A percentile compares a stretch with the other conserved stretches of the same genome.
Conservation (phyloP, 2,888 invertebrate species). For the Andrena bucephala region DNA sequence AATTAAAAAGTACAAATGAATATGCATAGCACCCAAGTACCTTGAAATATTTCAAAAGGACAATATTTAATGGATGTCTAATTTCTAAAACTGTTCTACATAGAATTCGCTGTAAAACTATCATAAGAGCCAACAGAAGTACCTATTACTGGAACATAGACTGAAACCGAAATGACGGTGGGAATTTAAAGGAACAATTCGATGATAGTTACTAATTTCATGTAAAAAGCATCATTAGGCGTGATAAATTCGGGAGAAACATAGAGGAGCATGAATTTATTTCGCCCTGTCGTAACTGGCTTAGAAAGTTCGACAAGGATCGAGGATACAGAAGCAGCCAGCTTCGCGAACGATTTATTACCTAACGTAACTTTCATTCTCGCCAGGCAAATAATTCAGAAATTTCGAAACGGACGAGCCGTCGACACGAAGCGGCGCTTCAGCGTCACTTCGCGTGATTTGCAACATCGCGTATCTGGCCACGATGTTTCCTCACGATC, state of each 20-base stretch:
- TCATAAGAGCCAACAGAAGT: too few species aligned
- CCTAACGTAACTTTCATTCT: constrained; percentile 65
- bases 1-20: too few species aligned
- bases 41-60: too few species aligned
- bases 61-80: too few species aligned
- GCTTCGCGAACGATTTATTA: constrained; percentile 56
- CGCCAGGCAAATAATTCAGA: constrained; percentile 41
- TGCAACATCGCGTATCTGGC: constrained; percentile 32
- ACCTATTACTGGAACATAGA: too few species aligned
- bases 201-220: background rate
- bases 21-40: too few species aligned
- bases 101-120: too few species aligned
- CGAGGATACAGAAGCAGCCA: constrained; percentile 38
- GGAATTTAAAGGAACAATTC: too few species aligned
- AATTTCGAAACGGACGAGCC: constrained; percentile 65
- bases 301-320: constrained; percentile 65
- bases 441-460: constrained; percentile 40
- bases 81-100: too few species aligned
- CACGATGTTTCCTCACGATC: constrained; percentile 23
- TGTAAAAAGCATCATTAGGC: too few species aligned
- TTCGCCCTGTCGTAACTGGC: constrained; percentile 27
- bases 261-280: constrained; percentile 4
- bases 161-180: too few species aligned
- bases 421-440: constrained; percentile 35
- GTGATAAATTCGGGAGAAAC: background rate